Percentiles rank a stretch among this genome's conserved stretches.
phyloP scores from a whole-genome alignment of 2,113 vertebrate genomes.

The Sphyrna mokarran region DNA sequence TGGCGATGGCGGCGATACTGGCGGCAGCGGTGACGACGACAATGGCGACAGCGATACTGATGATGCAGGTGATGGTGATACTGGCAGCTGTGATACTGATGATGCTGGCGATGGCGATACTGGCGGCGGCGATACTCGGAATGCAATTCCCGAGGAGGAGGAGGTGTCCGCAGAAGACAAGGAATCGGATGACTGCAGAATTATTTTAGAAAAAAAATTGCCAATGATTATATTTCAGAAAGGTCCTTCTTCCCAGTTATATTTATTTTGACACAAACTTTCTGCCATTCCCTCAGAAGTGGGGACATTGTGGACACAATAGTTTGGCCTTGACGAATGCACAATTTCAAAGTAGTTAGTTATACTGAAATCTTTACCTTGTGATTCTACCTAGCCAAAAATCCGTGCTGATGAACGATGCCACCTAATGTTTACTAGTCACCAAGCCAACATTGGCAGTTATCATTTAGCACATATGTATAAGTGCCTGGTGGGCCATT shows the following conservation, averaged over 20 bases:
- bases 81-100: too few relatives aligned
- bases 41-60: too few relatives aligned
- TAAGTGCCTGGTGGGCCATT: neutral
- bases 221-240: neutral
- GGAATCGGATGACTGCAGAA: slow-evolving; percentile 65
- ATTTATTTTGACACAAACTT: neutral
- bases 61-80: too few relatives aligned
- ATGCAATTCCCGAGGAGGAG: slow-evolving; percentile 53
- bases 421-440: too few relatives aligned
- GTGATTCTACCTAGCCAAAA: neutral
- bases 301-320: neutral
- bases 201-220: neutral
- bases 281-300: neutral
- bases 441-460: neutral
- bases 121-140: too few relatives aligned
- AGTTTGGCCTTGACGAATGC: neutral
- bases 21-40: too few relatives aligned
- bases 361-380: neutral
- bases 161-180: slow-evolving; percentile 70
- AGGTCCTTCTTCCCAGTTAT: too few relatives aligned
- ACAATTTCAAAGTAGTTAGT: neutral
- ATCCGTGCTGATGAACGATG: neutral
- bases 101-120: too few relatives aligned
- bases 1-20: too few relatives aligned
- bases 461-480: neutral